phyloP scores from a whole-genome alignment of 2,113 vertebrate species.

The Tachycineta bicolor region DNA sequence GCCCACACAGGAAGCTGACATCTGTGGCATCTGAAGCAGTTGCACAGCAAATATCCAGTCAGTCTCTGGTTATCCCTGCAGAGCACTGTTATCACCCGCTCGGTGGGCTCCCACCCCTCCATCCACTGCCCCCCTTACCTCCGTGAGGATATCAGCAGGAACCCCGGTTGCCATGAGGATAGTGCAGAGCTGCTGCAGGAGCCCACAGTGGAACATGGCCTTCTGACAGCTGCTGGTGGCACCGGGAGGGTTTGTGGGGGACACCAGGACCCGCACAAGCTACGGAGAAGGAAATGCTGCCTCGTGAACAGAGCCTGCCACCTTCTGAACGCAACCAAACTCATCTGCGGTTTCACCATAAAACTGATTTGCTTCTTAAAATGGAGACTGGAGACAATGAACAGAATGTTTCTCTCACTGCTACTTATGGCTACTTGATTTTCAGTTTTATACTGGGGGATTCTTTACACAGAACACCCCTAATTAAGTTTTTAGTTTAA shows the following conservation, averaged over 20 bases:
- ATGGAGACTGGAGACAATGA: rapidly evolving
- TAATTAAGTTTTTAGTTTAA: rapidly evolving
- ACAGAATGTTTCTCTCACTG: rapidly evolving
- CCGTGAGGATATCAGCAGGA: constrained; percentile 95
- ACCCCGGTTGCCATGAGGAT: constrained; percentile 97
- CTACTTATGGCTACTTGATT: rapidly evolving
- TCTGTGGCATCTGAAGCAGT: not conserved
- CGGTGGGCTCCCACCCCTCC: not conserved
- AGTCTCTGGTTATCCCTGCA: not conserved
- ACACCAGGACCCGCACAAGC: constrained; percentile 94
- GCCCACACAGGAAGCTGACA: not conserved
- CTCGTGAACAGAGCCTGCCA: rapidly evolving
- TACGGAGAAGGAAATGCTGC: not conserved
- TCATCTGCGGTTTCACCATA: rapidly evolving
- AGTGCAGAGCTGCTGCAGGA: constrained; percentile 94
- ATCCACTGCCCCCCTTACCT: constrained; percentile 70
- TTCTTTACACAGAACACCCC: not conserved
- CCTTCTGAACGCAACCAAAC: not conserved
- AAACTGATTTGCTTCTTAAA: not conserved
- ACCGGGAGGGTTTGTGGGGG: constrained; percentile 93
- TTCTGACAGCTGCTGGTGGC: constrained; percentile 95
- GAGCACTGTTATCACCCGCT: not conserved
- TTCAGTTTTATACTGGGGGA: not conserved
- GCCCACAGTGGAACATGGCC: constrained; percentile 92
- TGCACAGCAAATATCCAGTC: not conserved